Base-by-base conservation (phyloP, 2,797 vertebrate genomes). In the Tokudaia muenninki region DNA sequence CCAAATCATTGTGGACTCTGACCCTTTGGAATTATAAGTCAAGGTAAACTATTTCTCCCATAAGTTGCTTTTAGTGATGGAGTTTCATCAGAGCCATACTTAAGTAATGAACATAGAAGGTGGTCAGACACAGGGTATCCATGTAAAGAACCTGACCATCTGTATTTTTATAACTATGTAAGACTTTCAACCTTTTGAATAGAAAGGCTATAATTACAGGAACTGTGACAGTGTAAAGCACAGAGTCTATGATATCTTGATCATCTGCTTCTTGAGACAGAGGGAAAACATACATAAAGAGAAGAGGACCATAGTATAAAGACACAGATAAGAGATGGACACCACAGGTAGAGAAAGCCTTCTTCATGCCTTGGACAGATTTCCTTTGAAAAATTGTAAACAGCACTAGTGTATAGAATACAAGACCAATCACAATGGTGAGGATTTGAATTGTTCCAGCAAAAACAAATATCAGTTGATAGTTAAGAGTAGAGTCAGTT, bases 291-390 rank as follows among this genome's bases (percentile, higher is more conserved):
- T 94, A 97, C 95, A 97, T 95, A 57, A 94, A 57, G 3, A 91
- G 44, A 3, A 97, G 90, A 11, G 97, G 63, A 1, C 84, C 96
- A 50, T 92, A 97, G 13, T 93, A 97, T 13, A 97, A 74, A 87
- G 52, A 78, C 4, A 97, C 96, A 90, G 93, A 92, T 12, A 94
- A 22, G 1, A 97, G 94, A 47, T 97, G 93, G 65, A 87, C 90
- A 21, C 87, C 92, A 92, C 93, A 96, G 19, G 96, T 97, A 9
- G 95, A 97, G 65, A 97, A 96, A 26, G 91, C 86, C 57, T 96
- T 94, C 37, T 1, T 90, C 59, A 80, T 34, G 19, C 94, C 88
- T 37, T 55, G 65, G 0, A 17, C 16, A 10, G 97, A 97, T 13
- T 50, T 80, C 31, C 81, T 95, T 77, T 88, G 92, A 19, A 97